Conservation (phyloP, 64 coral and sea anemone species). For the Actinia tenebrosa region DNA sequence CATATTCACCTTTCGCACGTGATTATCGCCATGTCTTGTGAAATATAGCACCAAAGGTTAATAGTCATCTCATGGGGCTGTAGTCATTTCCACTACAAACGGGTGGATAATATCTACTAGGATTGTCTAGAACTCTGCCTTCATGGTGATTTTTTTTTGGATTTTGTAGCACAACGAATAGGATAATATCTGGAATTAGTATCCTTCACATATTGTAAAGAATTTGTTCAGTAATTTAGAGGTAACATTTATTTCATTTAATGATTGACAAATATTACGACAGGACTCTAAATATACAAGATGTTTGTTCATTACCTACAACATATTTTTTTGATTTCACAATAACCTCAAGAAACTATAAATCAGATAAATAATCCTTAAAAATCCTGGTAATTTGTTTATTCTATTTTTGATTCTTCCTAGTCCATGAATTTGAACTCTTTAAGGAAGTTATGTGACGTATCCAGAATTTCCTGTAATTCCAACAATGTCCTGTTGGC, state of each 20-base stretch:
- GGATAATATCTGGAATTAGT: neutral
- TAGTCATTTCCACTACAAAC: neutral
- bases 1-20: neutral
- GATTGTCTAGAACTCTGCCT: neutral
- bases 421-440: neutral
- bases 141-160: too few species aligned
- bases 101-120: neutral
- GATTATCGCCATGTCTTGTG: neutral
- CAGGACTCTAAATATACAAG: too few species aligned
- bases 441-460: neutral
- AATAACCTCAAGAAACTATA: too few species aligned
- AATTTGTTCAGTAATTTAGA: neutral
- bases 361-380: neutral
- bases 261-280: too few species aligned
- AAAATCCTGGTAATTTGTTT: neutral
- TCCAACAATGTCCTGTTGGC: neutral
- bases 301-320: too few species aligned
- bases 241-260: neutral
- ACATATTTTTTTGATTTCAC: too few species aligned
- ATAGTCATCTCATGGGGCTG: neutral
- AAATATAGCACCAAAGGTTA: neutral
- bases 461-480: constrained; percentile 1
- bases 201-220: neutral
- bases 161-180: neutral
- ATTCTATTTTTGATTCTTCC: neutral